Conservation (phyloP, 53 echinoderm and acorn worm genomes). For the Holothuria scabra region DNA sequence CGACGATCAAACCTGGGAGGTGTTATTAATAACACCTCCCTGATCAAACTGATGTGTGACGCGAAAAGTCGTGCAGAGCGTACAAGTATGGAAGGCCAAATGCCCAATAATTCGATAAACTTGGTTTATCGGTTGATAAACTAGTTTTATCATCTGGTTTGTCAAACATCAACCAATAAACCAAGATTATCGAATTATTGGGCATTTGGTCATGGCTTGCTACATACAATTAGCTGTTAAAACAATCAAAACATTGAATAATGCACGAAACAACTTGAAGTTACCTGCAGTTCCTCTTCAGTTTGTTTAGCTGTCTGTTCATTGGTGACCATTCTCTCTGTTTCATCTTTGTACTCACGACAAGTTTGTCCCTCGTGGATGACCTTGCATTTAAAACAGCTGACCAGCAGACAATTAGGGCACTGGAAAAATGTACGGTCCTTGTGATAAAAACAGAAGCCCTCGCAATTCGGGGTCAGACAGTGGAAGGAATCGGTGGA, state of each 20-base stretch:
- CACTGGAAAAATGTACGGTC: constrained; percentile 82
- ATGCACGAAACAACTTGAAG: background rate
- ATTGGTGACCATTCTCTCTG: constrained; percentile 58
- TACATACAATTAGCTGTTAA: too few relatives aligned
- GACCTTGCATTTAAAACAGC: constrained; percentile 91
- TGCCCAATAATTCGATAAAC: too few relatives aligned
- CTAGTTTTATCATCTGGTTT: too few relatives aligned
- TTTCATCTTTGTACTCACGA: constrained; percentile 84
- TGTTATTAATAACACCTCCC: too few relatives aligned
- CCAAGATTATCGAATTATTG: too few relatives aligned
- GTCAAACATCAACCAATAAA: too few relatives aligned
- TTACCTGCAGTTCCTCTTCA: constrained; percentile 71
- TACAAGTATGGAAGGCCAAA: too few relatives aligned
- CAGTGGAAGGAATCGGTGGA: constrained; percentile 87
- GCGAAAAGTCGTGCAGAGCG: too few relatives aligned
- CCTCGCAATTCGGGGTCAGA: constrained; percentile 80
- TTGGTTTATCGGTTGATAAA: too few relatives aligned
- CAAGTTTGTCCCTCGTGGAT: constrained; percentile 88
- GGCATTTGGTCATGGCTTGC: too few relatives aligned
- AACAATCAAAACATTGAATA: background rate
- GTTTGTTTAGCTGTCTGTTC: constrained; percentile 80
- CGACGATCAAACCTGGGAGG: too few relatives aligned
- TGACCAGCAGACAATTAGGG: constrained; percentile 67
- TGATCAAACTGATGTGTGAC: too few relatives aligned
- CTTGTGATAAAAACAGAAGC: constrained; percentile 91